Evolutionary conservation across 2,888 invertebrate species (phyloP), one percentile per base, ranked within the genome.

Genomic region (Myathropa florea): DNA sequence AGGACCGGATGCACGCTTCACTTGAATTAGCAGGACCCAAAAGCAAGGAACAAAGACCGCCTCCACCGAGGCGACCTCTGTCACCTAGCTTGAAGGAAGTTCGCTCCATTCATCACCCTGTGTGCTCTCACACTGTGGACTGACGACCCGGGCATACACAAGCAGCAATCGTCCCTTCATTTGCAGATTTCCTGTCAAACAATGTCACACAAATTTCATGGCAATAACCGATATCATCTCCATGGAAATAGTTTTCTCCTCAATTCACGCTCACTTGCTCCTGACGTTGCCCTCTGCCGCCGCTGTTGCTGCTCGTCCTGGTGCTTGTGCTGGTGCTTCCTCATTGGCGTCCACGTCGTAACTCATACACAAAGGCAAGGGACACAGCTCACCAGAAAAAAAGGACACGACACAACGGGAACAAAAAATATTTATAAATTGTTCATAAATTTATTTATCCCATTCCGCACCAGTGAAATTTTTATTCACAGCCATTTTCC

Each of bases 161-260:
- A 75, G 23, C 21, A 73, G 39, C 60, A 73, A 79, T 59, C 75
- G 61, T 79, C 83, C 86, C 78, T 86, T 86, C 86, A 86, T 86
- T 86, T 86, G 79, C 86, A 86, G 86, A 83, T 83, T 83, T 86
- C 86, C 86, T 86, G 86, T 86, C 86, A 86, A 83, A 86, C 82
- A 86, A 86, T 83, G 61, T 86, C 86, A 79, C 86, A 85, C 75
- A 85, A 78, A 82, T 85, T 81, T 85, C 77, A 72, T 68, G 70
- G 70, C 70, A 78, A 83, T 83, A 86, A 75, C 78, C 70, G 71
- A 86, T 86, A 86, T 57, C 68, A 70, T 64, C 18, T 78, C 36
- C 33, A 70, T 65, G 59, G 23, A 57, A 75, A 86, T 86, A 83
- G 86, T 78, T 86, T 83, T 79, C 60, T 65, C 23, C 28, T 55